Evolutionary conservation across 2,888 invertebrate genomes (phyloP), one percentile per base, ranked within the genome.

Genomic region (Thymelicus lineola): DNA sequence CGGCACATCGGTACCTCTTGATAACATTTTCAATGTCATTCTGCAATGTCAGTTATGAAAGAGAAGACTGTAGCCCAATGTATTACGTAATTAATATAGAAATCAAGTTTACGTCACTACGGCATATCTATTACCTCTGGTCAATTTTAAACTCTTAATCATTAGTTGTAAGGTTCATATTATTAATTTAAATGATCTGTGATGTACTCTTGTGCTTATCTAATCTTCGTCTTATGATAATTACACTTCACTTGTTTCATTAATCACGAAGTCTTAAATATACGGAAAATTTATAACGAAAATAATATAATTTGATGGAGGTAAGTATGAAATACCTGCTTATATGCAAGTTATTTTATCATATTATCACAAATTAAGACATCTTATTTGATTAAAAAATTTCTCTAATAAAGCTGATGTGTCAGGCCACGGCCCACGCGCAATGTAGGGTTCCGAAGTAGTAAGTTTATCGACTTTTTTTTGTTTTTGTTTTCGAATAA

Each of bases 171-270:
- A 36, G 57, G 36, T n/a, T 7, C n/a, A 6, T n/a, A 7, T 57
- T 36, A n/a, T 28, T 3, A 58, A 15, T 46, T 46, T 46, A 58
- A 66, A 58, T 46, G 58, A 57, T 35, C n/a, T n/a, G 15, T 55
- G 38, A 58, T 50, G n/a, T n/a, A n/a, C 35, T 28, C 63, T 50
- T 15, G 36, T 48, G 60, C 55, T 68, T 68, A 68, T 68, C 67
- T 68, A 55, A 68, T 68, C 67, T 68, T 55, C 59, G 38, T 57
- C 66, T 66, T 66, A 62, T 57, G 68, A 68, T 68, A 68, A 62
- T 68, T 62, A 48, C 20, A 38, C 62, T 36, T 42, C 50, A 46
- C 55, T 68, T 46, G 45, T 67, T 61, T 45, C 55, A 38, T 12
- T 62, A 68, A 68, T 62, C 57, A 48, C 55, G 15, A 20, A 55